Base-by-base conservation (phyloP, 1,140 invertebrate genomes). In the Druon quercuslanigerum region DNA sequence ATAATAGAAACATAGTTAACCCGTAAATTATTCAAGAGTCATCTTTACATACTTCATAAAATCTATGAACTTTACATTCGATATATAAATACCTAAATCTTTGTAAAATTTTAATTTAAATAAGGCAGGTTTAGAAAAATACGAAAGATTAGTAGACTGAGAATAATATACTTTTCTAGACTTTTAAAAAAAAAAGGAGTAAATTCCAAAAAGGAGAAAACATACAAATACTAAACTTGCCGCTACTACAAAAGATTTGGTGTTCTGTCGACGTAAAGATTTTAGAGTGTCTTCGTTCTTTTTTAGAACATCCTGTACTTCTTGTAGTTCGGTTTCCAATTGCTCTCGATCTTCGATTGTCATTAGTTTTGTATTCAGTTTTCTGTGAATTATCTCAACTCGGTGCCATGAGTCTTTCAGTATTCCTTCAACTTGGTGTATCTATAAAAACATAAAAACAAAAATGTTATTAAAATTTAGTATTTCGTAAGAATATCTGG, bases 371-470 rank as follows among this genome's bases (percentile, higher is more conserved):
- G 82, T 85, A 25, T 78, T 76, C 0, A 92, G 79, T 57, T 87
- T 89, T 72, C 83, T 86, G 75, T 91, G 87, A 8, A 92, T 82
- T 5, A 85, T 46, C 19, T 86, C 77, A 5, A 91, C 82, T 17
- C 82, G 82, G 11, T 88, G 78, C 50, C 88, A 78, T 19, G 85
- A 88, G 7, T 86, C 80, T 76, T 88, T 85, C 51, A 92, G 80
- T 4, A 76, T 76, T 40, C 91, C 87, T 72, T 92, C 86, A 12
- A 89, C 81, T 16, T 78, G 75, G 71, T 89, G 84, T n/a, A 92
- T 85, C 91, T 92, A 60, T 74, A 87, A 86, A 78, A 60, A 76
- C 25, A 73, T 25, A 17, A 16, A n/a, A 54, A 54, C n/a, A 0
- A 17, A 54, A n/a, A 54, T n/a, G 2, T 16, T 54, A 17, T 54